A percentile compares a stretch with the other conserved stretches of the same genome.
phyloP scores from a whole-genome alignment of 1,140 invertebrate species.

The Trichomalopsis sarcophagae region DNA sequence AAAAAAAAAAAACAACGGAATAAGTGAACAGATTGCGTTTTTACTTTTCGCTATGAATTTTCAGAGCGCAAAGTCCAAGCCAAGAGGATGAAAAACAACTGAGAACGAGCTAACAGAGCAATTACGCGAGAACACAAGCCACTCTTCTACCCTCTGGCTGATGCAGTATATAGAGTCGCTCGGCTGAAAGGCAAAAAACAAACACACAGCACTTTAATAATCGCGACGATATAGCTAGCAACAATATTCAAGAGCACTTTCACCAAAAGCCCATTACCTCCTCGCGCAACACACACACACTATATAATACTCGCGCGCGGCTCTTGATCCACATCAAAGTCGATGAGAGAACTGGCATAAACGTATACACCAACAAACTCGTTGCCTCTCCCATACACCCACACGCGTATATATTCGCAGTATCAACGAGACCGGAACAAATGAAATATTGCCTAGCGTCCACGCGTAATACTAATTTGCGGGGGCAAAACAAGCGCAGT shows the following conservation, averaged over 20 bases:
- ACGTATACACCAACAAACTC: background rate
- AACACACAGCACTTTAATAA: background rate
- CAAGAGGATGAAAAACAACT: background rate
- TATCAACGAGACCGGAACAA: slow-evolving; percentile 12
- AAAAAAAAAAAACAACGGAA: too few relatives aligned
- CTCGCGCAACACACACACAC: background rate
- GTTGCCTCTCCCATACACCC: background rate
- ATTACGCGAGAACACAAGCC: background rate
- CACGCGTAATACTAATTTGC: slow-evolving; percentile 27
- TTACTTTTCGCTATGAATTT: too few relatives aligned
- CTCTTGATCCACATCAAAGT: background rate
- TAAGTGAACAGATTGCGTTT: too few relatives aligned
- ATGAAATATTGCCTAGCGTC: slow-evolving; percentile 27
- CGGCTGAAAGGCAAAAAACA: background rate
- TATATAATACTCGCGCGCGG: background rate
- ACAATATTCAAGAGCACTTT: background rate
- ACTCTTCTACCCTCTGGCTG: background rate
- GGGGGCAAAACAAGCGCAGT: background rate
- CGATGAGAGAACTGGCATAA: background rate
- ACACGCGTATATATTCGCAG: background rate
- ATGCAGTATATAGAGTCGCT: background rate
- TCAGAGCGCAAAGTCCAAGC: background rate
- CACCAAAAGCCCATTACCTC: background rate
- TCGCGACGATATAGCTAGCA: background rate
- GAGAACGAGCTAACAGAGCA: background rate